Base-by-base conservation (phyloP, 2,888 invertebrate species). In the Apotomis turbidana region DNA sequence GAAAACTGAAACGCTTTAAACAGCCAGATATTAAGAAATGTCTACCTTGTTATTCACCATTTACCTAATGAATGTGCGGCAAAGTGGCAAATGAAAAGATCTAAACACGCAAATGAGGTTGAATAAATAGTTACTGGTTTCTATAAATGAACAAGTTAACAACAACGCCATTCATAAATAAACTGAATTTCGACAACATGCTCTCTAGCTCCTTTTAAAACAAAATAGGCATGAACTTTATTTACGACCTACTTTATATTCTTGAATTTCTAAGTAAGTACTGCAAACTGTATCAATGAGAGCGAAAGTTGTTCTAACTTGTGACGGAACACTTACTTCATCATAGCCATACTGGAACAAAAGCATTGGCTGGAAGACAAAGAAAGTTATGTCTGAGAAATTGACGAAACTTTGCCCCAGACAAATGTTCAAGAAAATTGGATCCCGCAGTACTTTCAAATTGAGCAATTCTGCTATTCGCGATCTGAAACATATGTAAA, bases 351-450 rank as follows among this genome's bases (percentile, higher is more conserved):
- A 87, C 74, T 94, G 94, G 70, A 92, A 92, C 78, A 96, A 86
- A 73, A 96, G 87, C 88, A 95, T 86, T 4, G 96, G 96, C 74
- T 95, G 90, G 27, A 96, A 84, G n/a, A 95, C 91, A 70, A 95
- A 92, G 76, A 96, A 96, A 6, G 94, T 95, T 60, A 94, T 87
- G 82, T 96, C 96, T 3, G 95, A 94, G 68, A 94, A 94, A 77
- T 94, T 94, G 2, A 94, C 93, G 70, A 96, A 94, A 77, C 95
- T 94, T 76, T 95, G 92, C 8, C 96, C 96, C 5, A 92, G 63
- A 75, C 90, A 91, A 75, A 95, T 94, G 78, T 95, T 96, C 46
- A 95, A 88, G 75, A 91, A 95, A 6, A 91, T 84, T 1, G 87
- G 83, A 80, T 95, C 94, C 75, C 90, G 94, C 55, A 95, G 83